Evolutionary conservation across 1,140 invertebrate species (phyloP), one percentile per base, ranked within the genome.

Genomic region (Drosophila bocqueti): DNA sequence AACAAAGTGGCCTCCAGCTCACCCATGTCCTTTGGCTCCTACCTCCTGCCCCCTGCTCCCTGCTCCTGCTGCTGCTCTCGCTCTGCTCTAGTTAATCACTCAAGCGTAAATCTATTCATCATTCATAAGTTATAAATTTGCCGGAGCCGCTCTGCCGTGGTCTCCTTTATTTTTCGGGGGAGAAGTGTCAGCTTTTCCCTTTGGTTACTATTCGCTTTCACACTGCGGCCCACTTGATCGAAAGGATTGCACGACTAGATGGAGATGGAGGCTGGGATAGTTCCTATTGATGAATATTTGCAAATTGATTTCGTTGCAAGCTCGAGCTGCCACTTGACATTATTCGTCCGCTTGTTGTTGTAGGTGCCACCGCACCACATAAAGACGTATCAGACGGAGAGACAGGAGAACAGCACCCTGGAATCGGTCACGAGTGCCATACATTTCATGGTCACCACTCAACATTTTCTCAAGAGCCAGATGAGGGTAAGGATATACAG

Each of bases 361-460:
- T 75, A 93, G 92, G 92, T 93, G 43, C 78, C 91, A n/a, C 83
- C 86, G 47, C 89, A 91, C 64, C 83, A 92, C 58, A 92, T 93
- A 50, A 93, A 93, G 78, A 91, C 79, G 18, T 91, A 93, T 75
- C 83, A 92, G 68, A 91, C 75, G 42, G 84, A 92, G 60, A 91
- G 79, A 52, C 84, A 83, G 57, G 87, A 87, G 76, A 90, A 92
- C 55, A 87, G 62, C 64, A 86, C 82, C 40, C 72, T 93, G 80
- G 92, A 92, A 68, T 92, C 89, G 18, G 89, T 93, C 38, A 85
- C 91, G 72, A 91, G 91, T 85, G 92, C 91, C 61, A 93, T 94
- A 73, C 93, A 94, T 79, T 94, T 94, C 72, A 93, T 94, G 58
- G 93, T 94, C 59, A 94, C 94, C 82, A 94, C 93, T 72, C 94